These are phyloP conservation scores for Sphaeramia orbicularis DNA, from an alignment of 2,797 vertebrate genomes.

Conservation along the genomic window DNA sequence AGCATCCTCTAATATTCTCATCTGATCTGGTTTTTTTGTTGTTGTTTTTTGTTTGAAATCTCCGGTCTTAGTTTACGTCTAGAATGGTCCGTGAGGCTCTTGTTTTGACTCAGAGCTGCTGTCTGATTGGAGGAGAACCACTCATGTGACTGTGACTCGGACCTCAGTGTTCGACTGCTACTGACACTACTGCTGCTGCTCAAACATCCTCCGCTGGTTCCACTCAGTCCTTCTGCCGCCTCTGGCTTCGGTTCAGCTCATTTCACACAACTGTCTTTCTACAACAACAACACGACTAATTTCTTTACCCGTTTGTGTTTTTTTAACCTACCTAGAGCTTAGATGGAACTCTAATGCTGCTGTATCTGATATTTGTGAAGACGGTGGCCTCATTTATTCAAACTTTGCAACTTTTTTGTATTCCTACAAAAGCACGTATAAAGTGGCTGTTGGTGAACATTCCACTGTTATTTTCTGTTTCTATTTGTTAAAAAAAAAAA, in stretches of 20 bases:
- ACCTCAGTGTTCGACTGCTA: constrained; percentile 63
- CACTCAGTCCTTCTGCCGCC: constrained; percentile 57
- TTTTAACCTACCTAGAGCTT: constrained; percentile 5
- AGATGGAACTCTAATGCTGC: constrained; percentile 40
- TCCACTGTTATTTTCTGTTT: constrained; percentile 15
- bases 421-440: constrained; percentile 5
- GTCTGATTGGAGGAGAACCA: constrained; percentile 59
- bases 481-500: too few relatives aligned
- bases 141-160: constrained; percentile 67
- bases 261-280: constrained; percentile 38
- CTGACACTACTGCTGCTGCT: constrained; percentile 72
- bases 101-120: constrained; percentile 36
- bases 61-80: constrained; percentile 61
- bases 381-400: constrained; percentile 24
- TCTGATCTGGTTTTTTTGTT: constrained; percentile 47
- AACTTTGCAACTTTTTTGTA: too few relatives aligned
- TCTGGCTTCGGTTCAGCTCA: constrained; percentile 43
- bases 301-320: constrained; percentile 29
- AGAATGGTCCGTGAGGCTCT: constrained; percentile 44
- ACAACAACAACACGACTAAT: constrained; percentile 45
- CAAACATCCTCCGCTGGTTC: constrained; percentile 50
- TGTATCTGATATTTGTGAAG: constrained; percentile 36
- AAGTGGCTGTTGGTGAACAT: constrained; percentile 12
- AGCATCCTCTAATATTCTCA: constrained; percentile 36
- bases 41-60: constrained; percentile 20